A percentile compares a stretch with the other conserved stretches of the same genome.
These are phyloP conservation scores for Rhopilema esculentum DNA, from an alignment of 30 jellyfish, hydroid and myxozoan species.

Conservation along the genomic window DNA sequence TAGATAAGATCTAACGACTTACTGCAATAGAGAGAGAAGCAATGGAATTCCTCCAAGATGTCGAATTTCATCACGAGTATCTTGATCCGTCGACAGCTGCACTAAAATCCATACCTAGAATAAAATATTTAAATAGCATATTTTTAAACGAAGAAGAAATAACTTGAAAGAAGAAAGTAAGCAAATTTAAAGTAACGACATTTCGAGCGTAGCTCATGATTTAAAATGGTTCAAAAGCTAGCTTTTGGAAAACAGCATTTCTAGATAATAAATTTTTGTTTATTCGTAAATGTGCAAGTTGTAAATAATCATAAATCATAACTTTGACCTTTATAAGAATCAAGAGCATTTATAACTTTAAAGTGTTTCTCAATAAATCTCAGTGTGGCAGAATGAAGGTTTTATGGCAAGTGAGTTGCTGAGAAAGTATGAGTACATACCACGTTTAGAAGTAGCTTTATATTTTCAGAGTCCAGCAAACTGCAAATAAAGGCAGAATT, in stretches of 20 bases:
- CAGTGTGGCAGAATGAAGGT: too few species aligned
- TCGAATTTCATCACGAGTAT: slow-evolving; percentile 93
- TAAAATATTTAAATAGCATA: not conserved
- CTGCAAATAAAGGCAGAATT: slow-evolving; percentile 44
- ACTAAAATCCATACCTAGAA: slow-evolving; percentile 94
- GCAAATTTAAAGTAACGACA: too few species aligned
- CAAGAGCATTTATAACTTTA: too few species aligned
- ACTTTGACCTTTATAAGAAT: too few species aligned
- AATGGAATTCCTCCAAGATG: slow-evolving; percentile 98
- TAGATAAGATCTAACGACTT: too few species aligned
- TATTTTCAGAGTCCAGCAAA: slow-evolving; percentile 84
- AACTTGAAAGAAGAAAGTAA: not conserved
- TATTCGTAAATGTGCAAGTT: too few species aligned
- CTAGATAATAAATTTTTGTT: too few species aligned
- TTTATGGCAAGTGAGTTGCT: too few species aligned
- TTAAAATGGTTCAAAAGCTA: not conserved
- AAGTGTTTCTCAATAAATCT: too few species aligned
- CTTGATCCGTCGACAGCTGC: slow-evolving; percentile 92
- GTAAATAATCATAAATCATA: too few species aligned
- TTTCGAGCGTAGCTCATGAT: too few species aligned
- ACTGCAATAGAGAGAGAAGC: slow-evolving; percentile 86
- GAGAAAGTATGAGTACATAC: slow-evolving; percentile 49
- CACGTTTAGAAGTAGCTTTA: slow-evolving; percentile 88
- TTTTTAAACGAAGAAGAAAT: not conserved
- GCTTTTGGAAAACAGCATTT: too few species aligned